Evolutionary conservation across 2,113 vertebrate genomes (phyloP).

Genomic region (Thunnus maccoyii): DNA sequence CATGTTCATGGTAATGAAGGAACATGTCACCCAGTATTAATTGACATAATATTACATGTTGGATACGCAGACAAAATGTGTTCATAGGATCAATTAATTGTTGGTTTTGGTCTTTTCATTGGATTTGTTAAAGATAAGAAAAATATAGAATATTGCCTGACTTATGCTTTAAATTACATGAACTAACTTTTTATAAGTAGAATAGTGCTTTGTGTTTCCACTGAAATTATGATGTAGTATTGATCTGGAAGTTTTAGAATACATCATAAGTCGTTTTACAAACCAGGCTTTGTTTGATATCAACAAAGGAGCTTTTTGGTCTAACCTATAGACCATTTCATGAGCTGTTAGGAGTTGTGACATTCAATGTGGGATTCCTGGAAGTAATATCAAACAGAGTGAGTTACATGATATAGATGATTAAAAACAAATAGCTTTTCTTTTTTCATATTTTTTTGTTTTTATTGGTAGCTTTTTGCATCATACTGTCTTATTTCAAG

Average conservation of each 20-base stretch:
- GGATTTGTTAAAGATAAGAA: too few relatives aligned
- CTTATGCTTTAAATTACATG: not conserved
- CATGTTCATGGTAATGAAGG: too few relatives aligned
- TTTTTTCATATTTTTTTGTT: not conserved
- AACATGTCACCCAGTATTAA: too few relatives aligned
- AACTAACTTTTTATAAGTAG: not conserved
- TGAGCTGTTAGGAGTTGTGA: not conserved
- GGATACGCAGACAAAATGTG: too few relatives aligned
- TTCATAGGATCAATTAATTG: too few relatives aligned
- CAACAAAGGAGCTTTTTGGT: slow-evolving; percentile 30
- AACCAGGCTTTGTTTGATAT: not conserved
- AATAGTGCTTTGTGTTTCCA: not conserved
- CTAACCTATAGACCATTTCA: slow-evolving; percentile 5
- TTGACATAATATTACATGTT: too few relatives aligned
- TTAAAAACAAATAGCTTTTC: slow-evolving; percentile 11
- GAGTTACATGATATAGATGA: not conserved
- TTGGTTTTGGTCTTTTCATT: not conserved
- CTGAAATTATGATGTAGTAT: not conserved
- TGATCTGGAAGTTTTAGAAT: not conserved
- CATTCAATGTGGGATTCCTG: slow-evolving; percentile 31
- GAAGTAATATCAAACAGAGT: not conserved
- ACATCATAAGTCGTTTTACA: not conserved
- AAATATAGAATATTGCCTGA: too few relatives aligned
- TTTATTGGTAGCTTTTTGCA: slow-evolving; percentile 32
- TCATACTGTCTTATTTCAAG: not conserved